Conservation (phyloP, 37 sponge, comb jelly and placozoan genomes). For the Beroe forskalii region DNA sequence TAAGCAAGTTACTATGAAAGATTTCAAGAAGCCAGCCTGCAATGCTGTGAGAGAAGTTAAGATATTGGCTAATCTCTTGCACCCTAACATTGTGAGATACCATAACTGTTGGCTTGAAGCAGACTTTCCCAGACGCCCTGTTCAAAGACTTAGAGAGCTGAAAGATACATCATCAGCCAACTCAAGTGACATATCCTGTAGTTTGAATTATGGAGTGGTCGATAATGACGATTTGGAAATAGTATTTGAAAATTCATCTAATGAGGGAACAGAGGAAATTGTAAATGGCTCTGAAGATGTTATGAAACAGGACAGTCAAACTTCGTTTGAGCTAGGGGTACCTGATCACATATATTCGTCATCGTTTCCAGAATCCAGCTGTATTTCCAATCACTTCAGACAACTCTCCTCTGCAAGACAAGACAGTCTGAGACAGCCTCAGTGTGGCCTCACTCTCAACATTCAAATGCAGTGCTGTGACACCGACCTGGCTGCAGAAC, state of each 20-base stretch:
- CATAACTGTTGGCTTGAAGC: slow-evolving; percentile 59
- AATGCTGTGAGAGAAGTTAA: slow-evolving; percentile 51
- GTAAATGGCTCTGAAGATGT: not conserved
- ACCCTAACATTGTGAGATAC: slow-evolving; percentile 49
- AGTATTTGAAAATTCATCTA: slow-evolving; percentile 1
- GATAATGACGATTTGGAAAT: slow-evolving; percentile 57
- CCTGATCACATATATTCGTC: slow-evolving; percentile 39
- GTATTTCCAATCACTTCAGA: slow-evolving; percentile 4
- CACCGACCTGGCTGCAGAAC: not conserved
- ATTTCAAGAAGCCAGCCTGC: slow-evolving; percentile 54
- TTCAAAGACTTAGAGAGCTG: slow-evolving; percentile 5
- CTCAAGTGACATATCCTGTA: not conserved
- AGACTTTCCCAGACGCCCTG: not conserved
- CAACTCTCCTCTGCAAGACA: not conserved
- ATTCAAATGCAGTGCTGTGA: slow-evolving; percentile 64
- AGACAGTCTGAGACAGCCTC: slow-evolving; percentile 1
- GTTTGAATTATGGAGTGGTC: not conserved
- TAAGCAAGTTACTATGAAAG: slow-evolving; percentile 8
- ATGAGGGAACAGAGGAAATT: not conserved
- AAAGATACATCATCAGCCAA: slow-evolving; percentile 3
- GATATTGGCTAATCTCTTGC: slow-evolving; percentile 41
- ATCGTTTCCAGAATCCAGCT: slow-evolving; percentile 15
- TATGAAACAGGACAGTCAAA: not conserved
- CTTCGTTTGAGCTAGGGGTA: not conserved
- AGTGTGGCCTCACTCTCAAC: slow-evolving; percentile 28